Evolutionary conservation across 1,140 invertebrate genomes (phyloP).

Genomic region (Oreohelix idahoensis): DNA sequence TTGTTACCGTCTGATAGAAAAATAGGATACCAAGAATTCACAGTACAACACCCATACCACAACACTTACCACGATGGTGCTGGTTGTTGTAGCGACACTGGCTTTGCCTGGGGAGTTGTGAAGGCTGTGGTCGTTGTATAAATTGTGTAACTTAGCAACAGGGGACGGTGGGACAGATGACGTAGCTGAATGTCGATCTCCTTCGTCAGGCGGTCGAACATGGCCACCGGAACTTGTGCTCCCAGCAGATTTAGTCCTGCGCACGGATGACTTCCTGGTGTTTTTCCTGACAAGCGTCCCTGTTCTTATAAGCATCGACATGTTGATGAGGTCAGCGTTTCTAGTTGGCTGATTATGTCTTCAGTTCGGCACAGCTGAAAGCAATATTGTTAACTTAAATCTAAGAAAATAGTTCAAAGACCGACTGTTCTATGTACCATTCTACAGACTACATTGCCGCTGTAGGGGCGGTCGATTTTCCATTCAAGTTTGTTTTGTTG

Average conservation of each 20-base stretch:
- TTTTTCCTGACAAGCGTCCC: slow-evolving; percentile 26
- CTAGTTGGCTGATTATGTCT: neutral
- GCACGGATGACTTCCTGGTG: slow-evolving; percentile 18
- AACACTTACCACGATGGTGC: slow-evolving; percentile 35
- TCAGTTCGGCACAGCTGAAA: neutral
- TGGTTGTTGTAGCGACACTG: slow-evolving; percentile 29
- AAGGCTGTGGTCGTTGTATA: slow-evolving; percentile 1
- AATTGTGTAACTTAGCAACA: slow-evolving; percentile 12
- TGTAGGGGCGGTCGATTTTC: no score
- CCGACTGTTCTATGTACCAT: no score
- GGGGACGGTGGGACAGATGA: slow-evolving; percentile 24
- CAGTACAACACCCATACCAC: no score
- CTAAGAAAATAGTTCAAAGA: neutral
- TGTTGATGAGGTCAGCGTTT: neutral
- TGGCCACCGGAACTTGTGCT: slow-evolving; percentile 4
- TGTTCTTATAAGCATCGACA: slow-evolving; percentile 35
- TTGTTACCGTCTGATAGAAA: no score
- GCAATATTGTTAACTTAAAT: neutral
- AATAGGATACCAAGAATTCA: no score
- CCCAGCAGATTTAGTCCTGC: slow-evolving; percentile 27
- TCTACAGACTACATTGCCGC: no score
- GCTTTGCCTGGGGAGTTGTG: slow-evolving; percentile 18
- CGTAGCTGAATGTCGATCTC: neutral
- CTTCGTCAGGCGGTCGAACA: neutral
- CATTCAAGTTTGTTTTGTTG: no score